phyloP scores from a whole-genome alignment of 2,888 invertebrate genomes.

The Hoplodrina blanda region DNA sequence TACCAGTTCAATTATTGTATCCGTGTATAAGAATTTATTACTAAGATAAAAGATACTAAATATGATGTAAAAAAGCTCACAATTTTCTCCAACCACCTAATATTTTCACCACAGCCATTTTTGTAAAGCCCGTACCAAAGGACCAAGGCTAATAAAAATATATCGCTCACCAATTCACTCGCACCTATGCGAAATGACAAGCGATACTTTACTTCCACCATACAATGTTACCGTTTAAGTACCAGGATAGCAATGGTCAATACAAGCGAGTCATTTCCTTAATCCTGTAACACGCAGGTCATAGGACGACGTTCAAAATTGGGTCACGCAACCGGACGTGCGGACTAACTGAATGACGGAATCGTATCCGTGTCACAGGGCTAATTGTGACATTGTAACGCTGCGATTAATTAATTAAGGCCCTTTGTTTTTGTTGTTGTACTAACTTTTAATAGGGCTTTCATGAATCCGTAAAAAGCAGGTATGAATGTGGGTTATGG shows the following conservation, averaged over 20 bases:
- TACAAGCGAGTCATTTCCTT: conserved; percentile 20
- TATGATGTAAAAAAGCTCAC: too few species aligned
- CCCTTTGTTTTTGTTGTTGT: conserved; percentile 29
- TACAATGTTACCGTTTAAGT: conserved; percentile 12
- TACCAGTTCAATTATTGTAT: too few species aligned
- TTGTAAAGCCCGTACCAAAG: background rate
- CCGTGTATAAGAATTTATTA: too few species aligned
- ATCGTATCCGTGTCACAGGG: conserved; percentile 44
- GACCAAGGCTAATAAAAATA: background rate
- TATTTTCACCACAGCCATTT: background rate
- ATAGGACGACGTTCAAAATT: conserved; percentile 27
- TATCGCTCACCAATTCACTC: background rate
- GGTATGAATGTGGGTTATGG: background rate
- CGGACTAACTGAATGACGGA: conserved; percentile 21
- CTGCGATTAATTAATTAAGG: conserved; percentile 42
- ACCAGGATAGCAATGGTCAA: conserved; percentile 42
- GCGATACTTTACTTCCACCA: background rate
- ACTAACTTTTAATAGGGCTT: background rate
- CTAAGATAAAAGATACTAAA: too few species aligned
- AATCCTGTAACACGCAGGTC: conserved; percentile 40
- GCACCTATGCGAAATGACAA: background rate
- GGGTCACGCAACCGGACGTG: conserved; percentile 34
- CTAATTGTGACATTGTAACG: conserved; percentile 32
- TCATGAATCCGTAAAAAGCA: background rate
- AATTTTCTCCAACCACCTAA: too few species aligned